Percentiles rank a stretch among this genome's conserved stretches.
Conservation (phyloP, 37 sponge, comb jelly and placozoan genomes). For the Beroe forskalii region DNA sequence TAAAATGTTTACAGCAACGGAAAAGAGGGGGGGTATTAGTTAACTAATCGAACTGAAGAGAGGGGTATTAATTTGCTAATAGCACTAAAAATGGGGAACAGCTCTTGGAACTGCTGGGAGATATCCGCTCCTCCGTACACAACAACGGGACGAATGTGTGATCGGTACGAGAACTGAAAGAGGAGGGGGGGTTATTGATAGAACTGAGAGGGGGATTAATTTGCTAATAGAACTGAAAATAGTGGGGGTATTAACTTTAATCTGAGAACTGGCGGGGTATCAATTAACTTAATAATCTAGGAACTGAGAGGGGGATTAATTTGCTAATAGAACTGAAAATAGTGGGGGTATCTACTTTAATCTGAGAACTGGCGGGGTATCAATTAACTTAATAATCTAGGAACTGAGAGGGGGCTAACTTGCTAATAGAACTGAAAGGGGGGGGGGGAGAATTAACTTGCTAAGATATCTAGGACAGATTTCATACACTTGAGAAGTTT, state of each 20-base stretch:
- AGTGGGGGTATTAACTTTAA: not conserved
- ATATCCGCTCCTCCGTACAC: constrained; percentile 88
- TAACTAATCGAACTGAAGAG: too few species aligned
- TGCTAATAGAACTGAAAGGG: too few species aligned
- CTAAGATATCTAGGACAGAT: too few species aligned
- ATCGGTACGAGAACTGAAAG: not conserved
- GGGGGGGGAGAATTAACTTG: too few species aligned
- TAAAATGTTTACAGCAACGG: too few species aligned
- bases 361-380: not conserved
- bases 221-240: not conserved
- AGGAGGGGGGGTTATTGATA: not conserved
- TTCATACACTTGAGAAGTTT: too few species aligned
- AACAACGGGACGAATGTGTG: constrained; percentile 69
- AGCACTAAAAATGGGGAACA: not conserved
- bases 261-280: not conserved
- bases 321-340: too few species aligned
- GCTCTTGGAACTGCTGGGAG: not conserved
- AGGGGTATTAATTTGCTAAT: too few species aligned
- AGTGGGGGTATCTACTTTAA: not conserved
- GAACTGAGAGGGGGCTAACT: not conserved
- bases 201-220: not conserved
- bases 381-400: not conserved
- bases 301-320: not conserved
- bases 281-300: not conserved
- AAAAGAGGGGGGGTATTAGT: too few species aligned